Percentiles rank a stretch among this genome's conserved stretches.
Evolutionary conservation across 2,797 vertebrate species (phyloP).

Genomic region (Macrochelys suwanniensis): DNA sequence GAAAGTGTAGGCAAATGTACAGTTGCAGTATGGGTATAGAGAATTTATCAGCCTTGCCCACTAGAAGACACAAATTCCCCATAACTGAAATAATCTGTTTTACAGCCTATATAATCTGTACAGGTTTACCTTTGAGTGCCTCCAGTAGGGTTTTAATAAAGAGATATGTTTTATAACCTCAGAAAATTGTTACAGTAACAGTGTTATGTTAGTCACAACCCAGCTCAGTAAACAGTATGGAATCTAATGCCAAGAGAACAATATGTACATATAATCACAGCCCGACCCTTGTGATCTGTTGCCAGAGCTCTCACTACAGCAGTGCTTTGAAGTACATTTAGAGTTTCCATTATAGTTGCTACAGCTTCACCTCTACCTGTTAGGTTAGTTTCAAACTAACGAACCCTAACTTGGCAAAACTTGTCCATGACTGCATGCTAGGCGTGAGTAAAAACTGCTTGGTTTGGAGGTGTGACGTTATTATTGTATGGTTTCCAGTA

Average conservation of each 20-base stretch:
- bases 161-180: background rate
- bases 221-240: background rate
- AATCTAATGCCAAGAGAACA: background rate
- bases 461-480: background rate
- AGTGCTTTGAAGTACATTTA: background rate
- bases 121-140: background rate
- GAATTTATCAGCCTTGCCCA: background rate
- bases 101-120: background rate
- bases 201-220: background rate
- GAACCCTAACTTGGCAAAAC: background rate
- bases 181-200: background rate
- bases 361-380: background rate
- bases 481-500: background rate
- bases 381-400: background rate
- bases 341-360: background rate
- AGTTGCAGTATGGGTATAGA: background rate
- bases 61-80: background rate
- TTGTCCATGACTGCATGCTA: background rate
- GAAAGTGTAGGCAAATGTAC: background rate
- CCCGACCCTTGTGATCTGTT: background rate
- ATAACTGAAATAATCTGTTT: background rate
- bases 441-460: background rate
- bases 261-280: background rate
- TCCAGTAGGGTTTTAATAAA: background rate
- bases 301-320: background rate